Percentiles rank a stretch among this genome's conserved stretches.
Evolutionary conservation across 2,888 invertebrate species (phyloP).

Genomic region (Theretra japonica): DNA sequence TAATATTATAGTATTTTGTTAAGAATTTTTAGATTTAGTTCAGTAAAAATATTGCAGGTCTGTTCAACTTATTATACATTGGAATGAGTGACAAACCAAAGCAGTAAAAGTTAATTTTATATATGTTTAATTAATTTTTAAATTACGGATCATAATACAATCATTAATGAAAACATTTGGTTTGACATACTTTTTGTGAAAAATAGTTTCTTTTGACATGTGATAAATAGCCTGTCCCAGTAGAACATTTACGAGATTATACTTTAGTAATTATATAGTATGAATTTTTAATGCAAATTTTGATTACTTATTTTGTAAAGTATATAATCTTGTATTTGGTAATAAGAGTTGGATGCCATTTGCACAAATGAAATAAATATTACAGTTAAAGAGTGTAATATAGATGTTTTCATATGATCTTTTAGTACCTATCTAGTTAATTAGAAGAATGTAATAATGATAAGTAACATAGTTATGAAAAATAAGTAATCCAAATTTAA

Average conservation of each 20-base stretch:
- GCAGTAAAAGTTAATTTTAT: neutral
- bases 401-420: slow-evolving; percentile 37
- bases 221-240: neutral
- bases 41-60: neutral
- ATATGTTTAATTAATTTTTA: neutral
- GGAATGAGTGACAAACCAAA: slow-evolving; percentile 16
- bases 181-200: slow-evolving; percentile 1
- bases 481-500: slow-evolving; percentile 24
- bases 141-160: neutral
- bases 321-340: slow-evolving; percentile 19
- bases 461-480: slow-evolving; percentile 25
- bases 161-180: neutral
- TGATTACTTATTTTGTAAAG: slow-evolving; percentile 24
- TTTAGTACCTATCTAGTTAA: slow-evolving; percentile 32
- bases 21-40: neutral
- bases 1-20: slow-evolving; percentile 9
- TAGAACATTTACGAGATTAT: slow-evolving; percentile 5
- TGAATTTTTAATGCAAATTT: neutral
- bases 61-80: slow-evolving; percentile 8
- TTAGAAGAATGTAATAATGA: slow-evolving; percentile 27
- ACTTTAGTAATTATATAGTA: neutral
- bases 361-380: slow-evolving; percentile 40
- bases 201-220: neutral
- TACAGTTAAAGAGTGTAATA: slow-evolving; percentile 35
- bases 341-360: slow-evolving; percentile 29